These are phyloP conservation scores for Pseudolaguvia tuberculata DNA, from an alignment of 2,113 vertebrate species.

Conservation along the genomic window DNA sequence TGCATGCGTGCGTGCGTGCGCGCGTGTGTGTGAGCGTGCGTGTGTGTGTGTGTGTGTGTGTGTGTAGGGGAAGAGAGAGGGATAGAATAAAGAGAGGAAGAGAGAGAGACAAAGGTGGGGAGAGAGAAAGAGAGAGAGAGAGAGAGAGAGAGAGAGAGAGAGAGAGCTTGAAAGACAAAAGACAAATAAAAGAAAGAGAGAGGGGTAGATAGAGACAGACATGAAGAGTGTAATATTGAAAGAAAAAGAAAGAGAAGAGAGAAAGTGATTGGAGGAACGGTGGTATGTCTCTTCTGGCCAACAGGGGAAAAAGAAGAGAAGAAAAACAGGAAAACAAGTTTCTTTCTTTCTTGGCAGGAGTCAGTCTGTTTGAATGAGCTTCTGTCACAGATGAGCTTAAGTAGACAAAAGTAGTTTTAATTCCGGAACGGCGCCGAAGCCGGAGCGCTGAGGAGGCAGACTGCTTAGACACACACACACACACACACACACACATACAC, in stretches of 20 bases:
- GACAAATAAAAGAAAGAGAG: slow-evolving; percentile 43
- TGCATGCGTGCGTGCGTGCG: background rate
- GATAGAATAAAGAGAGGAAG: too few relatives aligned
- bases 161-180: slow-evolving; percentile 38
- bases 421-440: slow-evolving; percentile 69
- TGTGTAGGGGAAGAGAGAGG: background rate
- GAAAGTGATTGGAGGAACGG: slow-evolving; percentile 54
- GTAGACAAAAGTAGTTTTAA: slow-evolving; percentile 79
- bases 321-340: slow-evolving; percentile 56
- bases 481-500: slow-evolving; percentile 56
- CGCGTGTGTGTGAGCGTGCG: background rate
- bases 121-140: background rate
- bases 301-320: slow-evolving; percentile 11
- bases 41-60: background rate
- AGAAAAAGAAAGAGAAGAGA: slow-evolving; percentile 38
- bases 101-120: too few relatives aligned
- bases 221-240: slow-evolving; percentile 21
- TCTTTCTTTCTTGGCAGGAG: slow-evolving; percentile 66
- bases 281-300: slow-evolving; percentile 63
- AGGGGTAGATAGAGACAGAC: slow-evolving; percentile 23
- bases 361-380: slow-evolving; percentile 74
- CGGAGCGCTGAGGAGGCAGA: slow-evolving; percentile 60
- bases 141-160: slow-evolving; percentile 31
- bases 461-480: background rate
- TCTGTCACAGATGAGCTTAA: slow-evolving; percentile 74